A percentile compares a stretch with the other conserved stretches of the same genome.
phyloP scores from a whole-genome alignment of 2,113 vertebrate species.

The Saccopteryx bilineata region DNA sequence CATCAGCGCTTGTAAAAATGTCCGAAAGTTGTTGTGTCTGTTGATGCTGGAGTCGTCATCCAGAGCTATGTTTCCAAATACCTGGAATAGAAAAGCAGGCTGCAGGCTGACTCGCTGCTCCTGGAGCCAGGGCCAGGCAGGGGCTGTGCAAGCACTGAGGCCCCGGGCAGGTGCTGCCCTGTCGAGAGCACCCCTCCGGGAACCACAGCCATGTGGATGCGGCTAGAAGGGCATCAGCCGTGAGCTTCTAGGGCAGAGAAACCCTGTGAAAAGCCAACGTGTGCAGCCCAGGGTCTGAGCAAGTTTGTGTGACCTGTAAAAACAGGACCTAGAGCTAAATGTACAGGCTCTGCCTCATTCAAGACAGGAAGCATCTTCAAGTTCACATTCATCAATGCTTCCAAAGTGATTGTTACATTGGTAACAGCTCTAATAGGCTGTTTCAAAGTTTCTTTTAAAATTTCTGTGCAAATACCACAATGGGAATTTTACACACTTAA shows the following conservation, averaged over 20 bases:
- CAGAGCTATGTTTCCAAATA: conserved; percentile 97
- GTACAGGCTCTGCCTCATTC: rapidly evolving
- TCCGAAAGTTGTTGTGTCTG: conserved; percentile 97
- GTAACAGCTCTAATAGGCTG: neutral
- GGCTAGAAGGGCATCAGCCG: too few relatives aligned
- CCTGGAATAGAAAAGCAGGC: conserved; percentile 86
- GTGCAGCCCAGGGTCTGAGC: too few relatives aligned
- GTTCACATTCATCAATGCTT: neutral
- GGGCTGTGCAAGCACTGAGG: rapidly evolving
- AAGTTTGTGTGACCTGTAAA: too few relatives aligned
- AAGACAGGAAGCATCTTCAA: neutral
- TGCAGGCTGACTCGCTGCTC: rapidly evolving
- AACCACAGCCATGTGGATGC: too few relatives aligned
- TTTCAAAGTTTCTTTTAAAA: neutral
- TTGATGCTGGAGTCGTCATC: conserved; percentile 95
- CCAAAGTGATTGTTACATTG: neutral
- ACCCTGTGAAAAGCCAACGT: too few relatives aligned
- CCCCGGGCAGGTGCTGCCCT: rapidly evolving
- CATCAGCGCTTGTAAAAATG: conserved; percentile 97
- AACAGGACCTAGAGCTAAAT: too few relatives aligned
- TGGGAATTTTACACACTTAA: neutral
- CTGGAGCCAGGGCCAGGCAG: rapidly evolving
- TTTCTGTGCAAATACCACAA: neutral
- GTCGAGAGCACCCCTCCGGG: neutral
- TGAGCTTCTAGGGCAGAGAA: neutral